Base-by-base conservation (phyloP, 2,797 vertebrate genomes). In the Enteromius fasciolatus region DNA sequence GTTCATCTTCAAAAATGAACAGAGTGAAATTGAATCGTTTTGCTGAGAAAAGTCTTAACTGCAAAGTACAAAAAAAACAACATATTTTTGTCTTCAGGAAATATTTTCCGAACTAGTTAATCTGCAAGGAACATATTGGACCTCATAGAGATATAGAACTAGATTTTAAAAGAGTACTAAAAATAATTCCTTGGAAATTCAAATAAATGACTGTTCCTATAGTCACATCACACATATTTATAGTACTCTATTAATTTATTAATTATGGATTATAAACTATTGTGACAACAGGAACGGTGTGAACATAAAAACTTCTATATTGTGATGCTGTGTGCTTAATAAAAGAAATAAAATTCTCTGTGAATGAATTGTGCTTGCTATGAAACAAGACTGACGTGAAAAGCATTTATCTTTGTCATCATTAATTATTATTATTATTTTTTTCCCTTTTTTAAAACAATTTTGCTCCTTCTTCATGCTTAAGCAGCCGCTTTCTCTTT, bases 91-190 rank as follows among this genome's bases (percentile, higher is more conserved):
- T 17, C 31, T 17, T 76, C 23, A 23, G 15, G 14, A 39, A 39
- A 79, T 54, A 68, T 68, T 69, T 79, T 79, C 48, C 4, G 0
- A 68, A 28, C 28, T 48, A 79, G 33, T 39, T 69, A 28, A 41
- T 68, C 63, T 68, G 28, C 46, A 67, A 36, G 12, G 66, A 44
- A 79, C 46, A 52, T 31, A 23, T 31, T 48, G 20, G 28, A 33
- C 52, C 36, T 76, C 31, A 2, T 1, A 23, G 28, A 33, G 25
- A 78, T 39, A 12, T 46, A 63, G 54, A 52, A 25, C 48, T 54
- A 68, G 64, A 50, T 79, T 41, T 54, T 25, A 68, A 39, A 67
- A 52, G 31, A 11, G 20, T 36, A 41, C 61, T 2, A 20, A 61
- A 39, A 39, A 17, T 25, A 52, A 68, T 78, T 52, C 76, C n/a